Base-by-base conservation (phyloP, 2,113 vertebrate genomes). In the Dicrurus megarhynchus region DNA sequence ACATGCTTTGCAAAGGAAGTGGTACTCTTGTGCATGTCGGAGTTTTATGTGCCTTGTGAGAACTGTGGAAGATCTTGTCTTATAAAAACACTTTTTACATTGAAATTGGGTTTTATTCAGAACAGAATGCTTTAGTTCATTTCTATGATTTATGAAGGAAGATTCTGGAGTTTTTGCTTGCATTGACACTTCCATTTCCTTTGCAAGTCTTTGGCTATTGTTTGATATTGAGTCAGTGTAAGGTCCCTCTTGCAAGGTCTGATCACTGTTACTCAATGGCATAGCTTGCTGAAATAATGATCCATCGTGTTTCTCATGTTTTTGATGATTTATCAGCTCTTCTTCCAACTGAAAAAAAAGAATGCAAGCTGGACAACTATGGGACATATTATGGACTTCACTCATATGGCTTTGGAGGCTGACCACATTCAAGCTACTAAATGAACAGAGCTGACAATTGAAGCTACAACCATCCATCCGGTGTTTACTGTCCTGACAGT, bases 1-100 rank as follows among this genome's bases (percentile, higher is more conserved):
- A 47, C 99, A 99, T 1, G 98, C 97, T 96, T 98, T 99, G 95
- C 99, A 99, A 55, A 98, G 98, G 85, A 98, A 99, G 97, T 99
- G 98, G 94, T 98, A 98, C 69, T 98, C 98, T 32, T 98, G 98
- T 8, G 98, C 98, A 74, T 99, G 99, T 55, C 98, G 98, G 35
- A 98, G 97, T 60, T 99, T 98, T 80, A 98, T 97, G 73, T 99
- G 99, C 80, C 98, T 98, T 42, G 99, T 99, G 84, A 99, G 98
- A 82, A 99, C 97, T 0, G 98, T 97, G 5, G 98, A 98, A 52
- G 98, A 99, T 87, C 98, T 98, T 18, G 99, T 98, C 95, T 98
- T 98, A 92, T 99, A 99, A 90, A 98, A 98, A 82, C 99, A 99
- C 89, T 98, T 98, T 74, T 97, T 97, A 80, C 99, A 99, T 60